phyloP scores from a whole-genome alignment of 1,140 invertebrate genomes.

The Bombus pascuorum region DNA sequence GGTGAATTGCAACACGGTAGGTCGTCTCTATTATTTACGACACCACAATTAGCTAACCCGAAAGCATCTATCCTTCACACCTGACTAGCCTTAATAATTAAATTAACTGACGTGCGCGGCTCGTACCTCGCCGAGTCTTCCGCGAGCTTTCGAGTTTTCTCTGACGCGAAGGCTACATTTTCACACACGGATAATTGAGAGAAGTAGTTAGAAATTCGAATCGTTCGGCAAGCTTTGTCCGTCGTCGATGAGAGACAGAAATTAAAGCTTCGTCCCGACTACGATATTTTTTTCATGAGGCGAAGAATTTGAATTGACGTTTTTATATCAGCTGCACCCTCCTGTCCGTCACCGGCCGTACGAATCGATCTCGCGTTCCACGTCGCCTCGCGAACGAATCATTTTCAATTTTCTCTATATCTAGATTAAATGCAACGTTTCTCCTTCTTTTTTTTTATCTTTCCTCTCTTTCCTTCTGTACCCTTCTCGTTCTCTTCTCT shows the following conservation, averaged over 20 bases:
- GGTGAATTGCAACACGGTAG: slow-evolving; percentile 57
- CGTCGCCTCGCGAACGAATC: background rate
- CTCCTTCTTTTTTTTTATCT: too few relatives aligned
- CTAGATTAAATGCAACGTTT: background rate
- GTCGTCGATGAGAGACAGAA: background rate
- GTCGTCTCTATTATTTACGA: slow-evolving; percentile 78
- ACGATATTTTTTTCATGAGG: slow-evolving; percentile 10
- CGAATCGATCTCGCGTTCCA: background rate
- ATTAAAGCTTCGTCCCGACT: background rate
- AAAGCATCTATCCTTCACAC: slow-evolving; percentile 79
- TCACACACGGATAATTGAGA: background rate
- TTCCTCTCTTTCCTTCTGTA: too few relatives aligned
- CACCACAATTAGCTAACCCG: slow-evolving; percentile 77
- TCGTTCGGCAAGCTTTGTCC: background rate
- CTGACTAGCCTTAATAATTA: slow-evolving; percentile 80
- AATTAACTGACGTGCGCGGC: slow-evolving; percentile 70
- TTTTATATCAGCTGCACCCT: background rate
- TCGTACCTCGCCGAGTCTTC: slow-evolving; percentile 12
- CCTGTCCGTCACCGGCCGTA: background rate
- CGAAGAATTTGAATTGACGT: background rate
- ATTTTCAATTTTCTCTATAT: background rate
- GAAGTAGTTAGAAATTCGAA: background rate
- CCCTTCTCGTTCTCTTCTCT: background rate
- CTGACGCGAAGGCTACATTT: background rate
- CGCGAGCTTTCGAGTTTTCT: background rate